Conservation (phyloP, 1,140 invertebrate species). For the Spodoptera frugiperda region DNA sequence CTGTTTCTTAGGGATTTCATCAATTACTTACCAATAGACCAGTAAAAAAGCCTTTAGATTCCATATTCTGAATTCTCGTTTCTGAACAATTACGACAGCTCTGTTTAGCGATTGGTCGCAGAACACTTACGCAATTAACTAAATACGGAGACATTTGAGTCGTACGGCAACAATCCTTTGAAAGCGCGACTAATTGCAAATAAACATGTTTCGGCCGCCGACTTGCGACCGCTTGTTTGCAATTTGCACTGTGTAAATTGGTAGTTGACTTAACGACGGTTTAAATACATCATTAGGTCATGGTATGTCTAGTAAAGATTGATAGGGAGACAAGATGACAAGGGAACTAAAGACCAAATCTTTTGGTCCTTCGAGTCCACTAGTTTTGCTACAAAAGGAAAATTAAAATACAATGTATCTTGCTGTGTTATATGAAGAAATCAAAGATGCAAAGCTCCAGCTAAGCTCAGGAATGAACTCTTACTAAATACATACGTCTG, state of each 20-base stretch:
- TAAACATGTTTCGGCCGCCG: neutral
- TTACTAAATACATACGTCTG: neutral
- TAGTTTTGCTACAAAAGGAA: no score
- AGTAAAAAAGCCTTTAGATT: neutral
- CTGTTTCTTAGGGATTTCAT: neutral
- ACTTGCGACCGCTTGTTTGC: neutral
- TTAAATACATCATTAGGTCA: neutral
- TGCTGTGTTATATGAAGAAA: no score
- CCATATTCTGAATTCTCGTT: neutral
- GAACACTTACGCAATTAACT: conserved; percentile 29
- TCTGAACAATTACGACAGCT: conserved; percentile 15
- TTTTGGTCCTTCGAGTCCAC: no score
- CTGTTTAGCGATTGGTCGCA: conserved; percentile 16
- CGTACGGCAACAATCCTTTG: conserved; percentile 9
- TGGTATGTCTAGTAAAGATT: neutral
- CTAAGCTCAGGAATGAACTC: neutral
- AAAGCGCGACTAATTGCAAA: conserved; percentile 34
- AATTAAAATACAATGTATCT: no score
- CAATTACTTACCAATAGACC: no score
- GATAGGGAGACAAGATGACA: no score
- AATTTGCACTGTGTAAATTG: conserved; percentile 2
- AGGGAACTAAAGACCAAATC: no score
- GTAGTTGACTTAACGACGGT: neutral
- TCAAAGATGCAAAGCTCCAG: neutral
- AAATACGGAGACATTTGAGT: conserved; percentile 28